These are phyloP conservation scores for Enteromius unitaeniatus DNA, from an alignment of 2,797 vertebrate genomes.

Conservation along the genomic window DNA sequence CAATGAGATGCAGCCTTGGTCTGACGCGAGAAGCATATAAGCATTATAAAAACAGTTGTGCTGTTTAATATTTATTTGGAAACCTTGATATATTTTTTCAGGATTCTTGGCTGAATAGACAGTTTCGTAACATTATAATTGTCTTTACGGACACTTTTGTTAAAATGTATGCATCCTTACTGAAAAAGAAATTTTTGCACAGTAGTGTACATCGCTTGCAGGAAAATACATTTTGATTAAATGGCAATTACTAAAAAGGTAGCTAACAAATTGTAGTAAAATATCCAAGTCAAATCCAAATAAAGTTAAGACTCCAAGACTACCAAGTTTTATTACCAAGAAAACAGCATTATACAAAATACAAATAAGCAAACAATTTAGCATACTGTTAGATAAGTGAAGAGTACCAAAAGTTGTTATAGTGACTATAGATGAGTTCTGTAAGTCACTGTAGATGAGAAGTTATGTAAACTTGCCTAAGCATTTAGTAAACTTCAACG, in stretches of 20 bases:
- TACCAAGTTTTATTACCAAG: not conserved
- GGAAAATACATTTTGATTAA: not conserved
- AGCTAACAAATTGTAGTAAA: conserved; percentile 2
- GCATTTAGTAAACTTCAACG: not conserved
- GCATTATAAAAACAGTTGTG: not conserved
- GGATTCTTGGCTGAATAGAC: not conserved
- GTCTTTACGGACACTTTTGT: not conserved
- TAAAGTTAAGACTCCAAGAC: not conserved
- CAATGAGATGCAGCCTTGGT: no score
- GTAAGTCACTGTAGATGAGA: not conserved
- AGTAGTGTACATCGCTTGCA: not conserved
- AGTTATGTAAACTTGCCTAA: not conserved
- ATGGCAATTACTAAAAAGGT: not conserved
- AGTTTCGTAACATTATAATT: not conserved
- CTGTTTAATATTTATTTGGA: not conserved
- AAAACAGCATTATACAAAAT: conserved; percentile 8
- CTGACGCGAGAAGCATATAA: no score
- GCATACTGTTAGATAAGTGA: not conserved
- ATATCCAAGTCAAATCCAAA: conserved; percentile 12
- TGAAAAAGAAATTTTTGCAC: not conserved
- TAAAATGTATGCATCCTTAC: not conserved
- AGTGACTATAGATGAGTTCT: not conserved
- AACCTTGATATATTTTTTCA: not conserved
- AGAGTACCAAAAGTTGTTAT: not conserved
- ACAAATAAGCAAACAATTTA: not conserved